Evolutionary conservation across 2,113 vertebrate genomes (phyloP), one percentile per base, ranked within the genome.

Genomic region (Gymnocephalus cernua): DNA sequence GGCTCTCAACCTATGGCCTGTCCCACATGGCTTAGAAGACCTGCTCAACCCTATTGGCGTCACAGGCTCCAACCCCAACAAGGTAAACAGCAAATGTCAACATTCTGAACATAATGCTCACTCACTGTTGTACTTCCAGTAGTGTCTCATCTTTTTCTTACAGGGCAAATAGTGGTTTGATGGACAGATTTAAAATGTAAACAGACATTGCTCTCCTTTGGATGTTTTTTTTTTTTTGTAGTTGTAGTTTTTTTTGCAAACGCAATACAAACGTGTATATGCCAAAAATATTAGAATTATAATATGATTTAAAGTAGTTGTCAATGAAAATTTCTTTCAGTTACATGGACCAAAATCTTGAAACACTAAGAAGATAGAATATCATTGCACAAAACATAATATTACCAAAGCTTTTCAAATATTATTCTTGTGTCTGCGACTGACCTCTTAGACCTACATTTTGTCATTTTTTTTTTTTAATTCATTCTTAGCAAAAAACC

Each of bases 1-100:
- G 97, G 98, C 98, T 91, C 95, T 99, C 87, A 99, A 99, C 94
- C 95, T 99, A 80, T 99, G 98, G 98, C 97, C 98, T 77, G 97
- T 99, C 73, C 98, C 98, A 87, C 98, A 99, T 73, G 98, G 98
- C 72, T 91, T 99, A 89, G 98, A 99, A 93, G 98, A 99, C 89
- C 95, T 99, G 70, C 95, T 99, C 86, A 99, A 99, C 90, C 97
- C 98, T 66, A 99, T 99, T 75, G 98, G 98, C 25, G 97, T 99
- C 87, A 97, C 98, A 23, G 98, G 98, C 68, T 99, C 98, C 76
- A 99, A 99, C 91, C 98, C 98, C 80, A 99, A 99, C 91, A 99
- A 99, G 96, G 98, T 99, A 59, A 80, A 23, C 51, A 18, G 44
- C 69, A 53, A 25, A 63, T 29, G 48, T 54, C 45, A 41, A 9